Conservation (phyloP, 1,140 invertebrate genomes). For the Heterodera carotae region DNA sequence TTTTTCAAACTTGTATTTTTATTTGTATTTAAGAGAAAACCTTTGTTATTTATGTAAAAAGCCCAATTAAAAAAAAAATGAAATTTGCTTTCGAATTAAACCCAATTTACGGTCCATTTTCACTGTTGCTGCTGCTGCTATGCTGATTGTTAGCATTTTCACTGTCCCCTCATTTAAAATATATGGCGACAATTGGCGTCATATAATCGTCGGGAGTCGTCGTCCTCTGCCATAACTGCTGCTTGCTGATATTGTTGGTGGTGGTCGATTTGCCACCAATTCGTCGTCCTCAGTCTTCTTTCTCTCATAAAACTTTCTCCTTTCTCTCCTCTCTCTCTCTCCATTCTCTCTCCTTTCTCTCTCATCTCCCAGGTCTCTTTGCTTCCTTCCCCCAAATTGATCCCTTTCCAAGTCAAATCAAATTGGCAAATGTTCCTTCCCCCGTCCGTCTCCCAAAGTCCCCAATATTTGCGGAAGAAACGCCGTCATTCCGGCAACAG, state of each 20-base stretch:
- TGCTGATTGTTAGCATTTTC: neutral
- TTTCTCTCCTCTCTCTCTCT: neutral
- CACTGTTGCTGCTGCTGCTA: neutral
- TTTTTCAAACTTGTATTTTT: no score
- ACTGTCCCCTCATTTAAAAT: neutral
- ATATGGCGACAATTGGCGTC: no score
- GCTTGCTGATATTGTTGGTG: no score
- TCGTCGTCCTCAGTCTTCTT: no score
- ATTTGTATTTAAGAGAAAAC: neutral
- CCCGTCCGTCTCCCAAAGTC: neutral
- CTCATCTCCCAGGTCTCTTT: neutral
- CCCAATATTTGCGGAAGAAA: neutral
- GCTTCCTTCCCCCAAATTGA: neutral
- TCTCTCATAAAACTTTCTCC: no score
- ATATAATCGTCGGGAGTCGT: no score
- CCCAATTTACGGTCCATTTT: neutral
- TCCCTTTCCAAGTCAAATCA: constrained; percentile 12
- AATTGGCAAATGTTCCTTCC: neutral
- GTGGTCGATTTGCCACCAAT: no score
- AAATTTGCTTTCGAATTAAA: no score
- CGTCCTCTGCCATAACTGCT: no score
- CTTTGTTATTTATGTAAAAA: no score
- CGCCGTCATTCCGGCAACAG: neutral
- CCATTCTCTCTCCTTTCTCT: neutral
- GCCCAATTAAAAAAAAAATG: no score